These are phyloP conservation scores for Holacanthus passer DNA, from an alignment of 2,113 vertebrate genomes.

Conservation along the genomic window DNA sequence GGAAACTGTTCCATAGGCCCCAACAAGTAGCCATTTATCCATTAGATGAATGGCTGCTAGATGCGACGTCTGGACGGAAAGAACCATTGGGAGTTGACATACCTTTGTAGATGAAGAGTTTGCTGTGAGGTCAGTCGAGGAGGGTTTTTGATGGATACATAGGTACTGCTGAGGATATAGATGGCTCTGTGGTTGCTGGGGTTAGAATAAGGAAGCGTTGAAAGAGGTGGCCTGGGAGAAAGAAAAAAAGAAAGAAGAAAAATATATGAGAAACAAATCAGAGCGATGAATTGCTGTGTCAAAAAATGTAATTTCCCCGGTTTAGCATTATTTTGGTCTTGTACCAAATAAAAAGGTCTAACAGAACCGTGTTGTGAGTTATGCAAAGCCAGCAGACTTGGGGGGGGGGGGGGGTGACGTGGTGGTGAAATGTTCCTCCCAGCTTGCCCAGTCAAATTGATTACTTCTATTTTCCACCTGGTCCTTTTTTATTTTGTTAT, in stretches of 20 bases:
- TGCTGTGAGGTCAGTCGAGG: background rate
- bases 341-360: constrained; percentile 3
- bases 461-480: constrained; percentile 1
- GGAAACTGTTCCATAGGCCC: background rate
- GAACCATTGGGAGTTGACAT: background rate
- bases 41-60: background rate
- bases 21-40: constrained; percentile 2
- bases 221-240: background rate
- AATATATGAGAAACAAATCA: background rate
- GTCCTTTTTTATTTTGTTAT: constrained; percentile 1
- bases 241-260: background rate
- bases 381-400: background rate
- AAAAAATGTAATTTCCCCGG: background rate
- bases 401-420: background rate
- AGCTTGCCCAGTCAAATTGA: background rate
- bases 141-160: background rate
- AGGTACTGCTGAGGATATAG: background rate
- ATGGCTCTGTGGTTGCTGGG: background rate
- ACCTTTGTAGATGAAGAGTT: background rate
- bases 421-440: background rate
- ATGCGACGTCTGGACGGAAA: background rate
- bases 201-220: constrained; percentile 1
- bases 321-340: background rate
- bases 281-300: background rate
- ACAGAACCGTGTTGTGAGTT: background rate